Base-by-base conservation (phyloP, 1,140 invertebrate species). In the Microplitis mediator region DNA sequence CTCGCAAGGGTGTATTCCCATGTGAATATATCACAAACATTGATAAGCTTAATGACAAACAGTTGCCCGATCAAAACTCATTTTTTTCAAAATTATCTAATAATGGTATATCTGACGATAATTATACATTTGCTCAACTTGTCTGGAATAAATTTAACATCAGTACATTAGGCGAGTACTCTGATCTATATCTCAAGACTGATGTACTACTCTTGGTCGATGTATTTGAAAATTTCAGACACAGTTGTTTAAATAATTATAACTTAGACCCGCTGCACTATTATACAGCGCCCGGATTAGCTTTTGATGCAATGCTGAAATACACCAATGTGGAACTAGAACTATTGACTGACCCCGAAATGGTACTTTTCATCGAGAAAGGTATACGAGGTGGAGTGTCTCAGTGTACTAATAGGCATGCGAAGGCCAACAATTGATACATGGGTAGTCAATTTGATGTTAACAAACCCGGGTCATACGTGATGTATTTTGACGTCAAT, bases 151-250 rank as follows among this genome's bases (percentile, higher is more conserved):
- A 8, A 13, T 60, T 69, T 23, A 16, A 60, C 11, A 61, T 69
- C 16, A 16, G 4, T 11, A 58, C 56, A 35, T 9, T 86, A 3
- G 56, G 62, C 45, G 67, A 69, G 13, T 69, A 69, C 13, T 69
- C 13, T 11, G 54, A 69, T 36, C 14, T 69, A n/a, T 69, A 58
- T 23, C 60, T 60, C 13, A 23, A 23, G 23, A 23, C 23, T 23
- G 23, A 23, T 23, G 23, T 23, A 23, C 2, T 23, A 23, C 23
- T 68, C 4, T 54, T 64, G 16, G 81, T 79, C 5, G 87, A 89
- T 80, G 77, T 89, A 31, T 88, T 89, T 80, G 86, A 88, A 82
- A 86, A 87, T 76, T 89, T 87, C 77, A 36, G 84, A 74, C 70
- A 77, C 32, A 54, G 5, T 14, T 75, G 71, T 65, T 51, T 78